Evolutionary conservation across 2,797 vertebrate species (phyloP).

Genomic region (Rhinatrema bivittatum): DNA sequence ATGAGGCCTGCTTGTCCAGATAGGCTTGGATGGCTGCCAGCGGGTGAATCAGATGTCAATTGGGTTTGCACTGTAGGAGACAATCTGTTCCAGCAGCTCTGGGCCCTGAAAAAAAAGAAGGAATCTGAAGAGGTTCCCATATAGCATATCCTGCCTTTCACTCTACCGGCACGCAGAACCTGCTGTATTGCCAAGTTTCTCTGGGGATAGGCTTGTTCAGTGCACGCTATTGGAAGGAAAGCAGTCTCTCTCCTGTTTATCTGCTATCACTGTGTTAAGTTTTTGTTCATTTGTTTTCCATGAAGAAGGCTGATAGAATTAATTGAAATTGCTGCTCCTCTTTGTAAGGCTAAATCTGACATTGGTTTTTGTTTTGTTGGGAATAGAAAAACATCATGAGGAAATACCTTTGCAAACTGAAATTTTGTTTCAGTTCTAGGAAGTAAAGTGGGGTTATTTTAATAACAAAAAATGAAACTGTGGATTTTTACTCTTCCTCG

Average conservation of each 20-base stretch:
- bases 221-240: constrained; percentile 36
- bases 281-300: constrained; percentile 31
- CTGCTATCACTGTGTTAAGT: constrained; percentile 26
- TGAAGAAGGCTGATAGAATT: constrained; percentile 17
- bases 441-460: too few species aligned
- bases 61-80: constrained; percentile 18
- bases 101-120: constrained; percentile 22
- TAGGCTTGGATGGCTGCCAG: constrained; percentile 41
- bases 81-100: constrained; percentile 31
- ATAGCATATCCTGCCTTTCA: constrained; percentile 11
- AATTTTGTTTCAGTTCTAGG: too few species aligned
- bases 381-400: too few species aligned
- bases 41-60: constrained; percentile 32
- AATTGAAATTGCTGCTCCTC: constrained; percentile 1
- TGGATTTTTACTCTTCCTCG: too few species aligned
- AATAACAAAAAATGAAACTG: too few species aligned
- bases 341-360: too few species aligned
- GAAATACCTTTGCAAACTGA: too few species aligned
- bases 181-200: not conserved
- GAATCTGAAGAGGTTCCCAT: constrained; percentile 13
- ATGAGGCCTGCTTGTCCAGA: constrained; percentile 32
- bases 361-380: too few species aligned
- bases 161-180: constrained; percentile 15
- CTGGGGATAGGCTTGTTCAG: constrained; percentile 15
- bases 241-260: constrained; percentile 30